Conservation (phyloP, 2,113 vertebrate species). For the Gobiocypris rarus region DNA sequence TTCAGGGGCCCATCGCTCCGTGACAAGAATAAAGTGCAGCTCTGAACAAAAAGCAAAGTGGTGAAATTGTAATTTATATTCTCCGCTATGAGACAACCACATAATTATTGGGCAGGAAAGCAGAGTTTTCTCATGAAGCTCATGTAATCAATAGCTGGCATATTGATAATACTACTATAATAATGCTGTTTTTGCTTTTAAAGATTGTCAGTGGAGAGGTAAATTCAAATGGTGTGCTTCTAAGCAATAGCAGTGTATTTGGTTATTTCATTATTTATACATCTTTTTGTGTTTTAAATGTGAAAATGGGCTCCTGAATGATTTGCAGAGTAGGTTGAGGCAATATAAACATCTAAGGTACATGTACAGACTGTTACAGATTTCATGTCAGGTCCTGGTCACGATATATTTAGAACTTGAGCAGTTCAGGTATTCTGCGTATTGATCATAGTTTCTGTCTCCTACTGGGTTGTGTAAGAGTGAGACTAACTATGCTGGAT, state of each 20-base stretch:
- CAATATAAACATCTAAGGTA: not conserved
- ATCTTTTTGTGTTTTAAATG: not conserved
- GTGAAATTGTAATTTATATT: conserved; percentile 5
- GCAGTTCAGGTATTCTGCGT: not conserved
- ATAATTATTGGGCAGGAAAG: conserved; percentile 15
- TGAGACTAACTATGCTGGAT: not conserved
- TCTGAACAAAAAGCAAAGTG: conserved; percentile 22
- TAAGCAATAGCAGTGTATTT: not conserved
- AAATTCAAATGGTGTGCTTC: not conserved
- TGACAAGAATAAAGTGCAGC: conserved; percentile 30
- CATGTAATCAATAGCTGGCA: conserved; percentile 6
- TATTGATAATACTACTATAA: not conserved
- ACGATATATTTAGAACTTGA: not conserved
- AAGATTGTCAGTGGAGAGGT: not conserved
- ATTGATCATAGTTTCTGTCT: conserved; percentile 21
- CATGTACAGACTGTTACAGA: not conserved
- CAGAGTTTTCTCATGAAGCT: conserved; percentile 10
- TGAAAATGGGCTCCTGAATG: not conserved
- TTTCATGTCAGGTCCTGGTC: not conserved
- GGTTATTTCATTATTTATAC: not conserved
- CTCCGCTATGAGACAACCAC: conserved; percentile 21
- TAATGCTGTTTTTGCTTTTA: not conserved
- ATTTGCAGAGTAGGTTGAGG: not conserved
- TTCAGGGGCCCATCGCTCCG: conserved; percentile 12
- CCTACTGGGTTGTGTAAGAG: not conserved